phyloP scores from a whole-genome alignment of 1,140 invertebrate species.

The Uloborus diversus region DNA sequence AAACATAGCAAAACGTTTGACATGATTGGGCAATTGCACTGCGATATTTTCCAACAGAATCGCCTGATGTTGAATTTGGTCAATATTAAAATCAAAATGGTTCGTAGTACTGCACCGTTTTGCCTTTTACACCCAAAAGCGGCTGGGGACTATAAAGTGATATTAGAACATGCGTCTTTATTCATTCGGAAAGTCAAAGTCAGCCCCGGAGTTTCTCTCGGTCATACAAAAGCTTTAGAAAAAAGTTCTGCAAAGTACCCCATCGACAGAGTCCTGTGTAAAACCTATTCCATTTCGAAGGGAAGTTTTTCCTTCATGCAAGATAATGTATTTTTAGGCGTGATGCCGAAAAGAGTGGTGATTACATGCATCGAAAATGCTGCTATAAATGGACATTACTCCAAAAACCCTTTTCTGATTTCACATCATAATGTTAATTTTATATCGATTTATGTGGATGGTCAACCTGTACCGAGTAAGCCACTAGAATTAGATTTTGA shows the following conservation, averaged over 20 bases:
- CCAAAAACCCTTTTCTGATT: conserved; percentile 4
- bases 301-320: neutral
- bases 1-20: neutral
- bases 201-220: neutral
- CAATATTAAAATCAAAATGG: neutral
- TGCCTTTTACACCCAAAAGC: neutral
- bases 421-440: neutral
- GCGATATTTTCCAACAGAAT: too few species aligned
- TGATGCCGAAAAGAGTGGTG: neutral
- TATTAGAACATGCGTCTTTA: neutral
- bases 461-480: neutral
- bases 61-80: neutral
- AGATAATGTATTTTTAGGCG: conserved; percentile 34
- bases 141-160: neutral
- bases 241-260: conserved; percentile 4
- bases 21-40: too few species aligned
- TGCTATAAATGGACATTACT: too few species aligned
- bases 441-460: neutral
- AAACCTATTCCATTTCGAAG: neutral
- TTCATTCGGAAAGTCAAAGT: neutral
- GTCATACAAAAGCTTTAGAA: neutral
- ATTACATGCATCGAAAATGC: neutral
- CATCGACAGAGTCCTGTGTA: conserved; percentile 6
- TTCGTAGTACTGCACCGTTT: neutral
- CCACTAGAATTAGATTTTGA: neutral